These are phyloP conservation scores for Tholera decimalis DNA, from an alignment of 2,888 invertebrate species.

Conservation along the genomic window DNA sequence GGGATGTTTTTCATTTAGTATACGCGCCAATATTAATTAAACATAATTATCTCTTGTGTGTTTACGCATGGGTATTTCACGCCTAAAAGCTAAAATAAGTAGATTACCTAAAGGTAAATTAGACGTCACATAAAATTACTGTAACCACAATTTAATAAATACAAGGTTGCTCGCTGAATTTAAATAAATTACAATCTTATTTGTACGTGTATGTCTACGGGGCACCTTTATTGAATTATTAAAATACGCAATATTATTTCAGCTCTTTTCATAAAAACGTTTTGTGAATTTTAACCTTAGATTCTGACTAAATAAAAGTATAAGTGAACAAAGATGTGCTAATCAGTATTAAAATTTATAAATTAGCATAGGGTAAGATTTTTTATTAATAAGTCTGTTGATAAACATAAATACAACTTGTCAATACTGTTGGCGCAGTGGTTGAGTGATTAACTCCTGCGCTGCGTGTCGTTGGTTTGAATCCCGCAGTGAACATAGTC, in stretches of 20 bases:
- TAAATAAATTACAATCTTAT: constrained; percentile 46
- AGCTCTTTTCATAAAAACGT: too few species aligned
- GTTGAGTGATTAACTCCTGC: too few species aligned
- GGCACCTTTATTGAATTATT: constrained; percentile 4
- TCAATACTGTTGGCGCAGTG: too few species aligned
- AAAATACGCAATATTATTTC: neutral
- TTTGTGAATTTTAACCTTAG: too few species aligned
- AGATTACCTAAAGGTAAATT: constrained; percentile 38
- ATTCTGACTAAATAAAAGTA: too few species aligned
- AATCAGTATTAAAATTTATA: too few species aligned
- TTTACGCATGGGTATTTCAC: constrained; percentile 3
- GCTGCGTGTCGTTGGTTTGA: neutral
- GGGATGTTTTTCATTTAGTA: neutral
- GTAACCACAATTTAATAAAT: constrained; percentile 38
- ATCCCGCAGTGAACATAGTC: neutral
- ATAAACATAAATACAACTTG: too few species aligned
- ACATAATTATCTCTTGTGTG: neutral
- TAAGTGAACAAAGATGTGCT: too few species aligned
- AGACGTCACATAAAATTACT: constrained; percentile 40
- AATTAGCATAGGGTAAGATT: too few species aligned
- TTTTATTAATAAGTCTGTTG: too few species aligned
- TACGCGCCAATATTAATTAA: constrained; percentile 11
- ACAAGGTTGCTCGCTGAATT: constrained; percentile 28
- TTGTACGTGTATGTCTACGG: constrained; percentile 5
- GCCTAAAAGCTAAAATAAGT: constrained; percentile 54